phyloP scores from a whole-genome alignment of 1,140 invertebrate species.

The Ditylenchus dipsaci region DNA sequence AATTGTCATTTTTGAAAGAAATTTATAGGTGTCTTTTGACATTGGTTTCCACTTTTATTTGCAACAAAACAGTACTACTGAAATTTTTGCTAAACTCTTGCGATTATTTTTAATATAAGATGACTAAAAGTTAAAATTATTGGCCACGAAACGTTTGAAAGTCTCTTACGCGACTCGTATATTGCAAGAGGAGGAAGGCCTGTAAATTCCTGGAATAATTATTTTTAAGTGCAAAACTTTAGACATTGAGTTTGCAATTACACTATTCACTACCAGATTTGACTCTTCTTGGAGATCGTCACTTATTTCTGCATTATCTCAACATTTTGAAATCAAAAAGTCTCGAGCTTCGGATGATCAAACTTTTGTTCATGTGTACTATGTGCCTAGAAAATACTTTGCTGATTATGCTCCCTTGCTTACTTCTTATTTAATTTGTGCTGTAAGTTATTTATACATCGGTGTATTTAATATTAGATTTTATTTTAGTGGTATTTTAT shows the following conservation, averaged over 20 bases:
- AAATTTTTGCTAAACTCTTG: too few species aligned
- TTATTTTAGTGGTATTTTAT: slow-evolving; percentile 45
- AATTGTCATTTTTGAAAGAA: too few species aligned
- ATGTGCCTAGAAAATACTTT: slow-evolving; percentile 45
- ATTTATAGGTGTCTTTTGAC: too few species aligned
- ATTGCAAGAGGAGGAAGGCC: too few species aligned
- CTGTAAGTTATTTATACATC: slow-evolving; percentile 16
- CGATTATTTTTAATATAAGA: too few species aligned
- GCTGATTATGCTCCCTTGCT: slow-evolving; percentile 49
- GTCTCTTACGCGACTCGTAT: too few species aligned
- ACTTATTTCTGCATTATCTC: slow-evolving; percentile 15
- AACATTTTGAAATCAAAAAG: slow-evolving; percentile 33
- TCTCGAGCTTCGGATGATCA: slow-evolving; percentile 36
- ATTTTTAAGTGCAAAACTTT: slow-evolving; percentile 1
- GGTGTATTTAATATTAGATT: too few species aligned
- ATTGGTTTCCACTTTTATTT: too few species aligned
- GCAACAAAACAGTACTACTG: too few species aligned
- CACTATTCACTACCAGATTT: slow-evolving; percentile 31
- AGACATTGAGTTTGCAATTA: slow-evolving; percentile 46
- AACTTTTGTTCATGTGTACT: slow-evolving; percentile 46
- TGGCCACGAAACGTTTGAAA: too few species aligned
- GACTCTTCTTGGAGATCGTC: slow-evolving; percentile 24
- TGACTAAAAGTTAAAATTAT: too few species aligned
- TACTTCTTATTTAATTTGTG: slow-evolving; percentile 43
- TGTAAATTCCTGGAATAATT: too few species aligned